Percentiles rank a stretch among this genome's conserved stretches.
These are phyloP conservation scores for Leptothorax acervorum DNA, from an alignment of 2,888 invertebrate genomes.

Conservation along the genomic window DNA sequence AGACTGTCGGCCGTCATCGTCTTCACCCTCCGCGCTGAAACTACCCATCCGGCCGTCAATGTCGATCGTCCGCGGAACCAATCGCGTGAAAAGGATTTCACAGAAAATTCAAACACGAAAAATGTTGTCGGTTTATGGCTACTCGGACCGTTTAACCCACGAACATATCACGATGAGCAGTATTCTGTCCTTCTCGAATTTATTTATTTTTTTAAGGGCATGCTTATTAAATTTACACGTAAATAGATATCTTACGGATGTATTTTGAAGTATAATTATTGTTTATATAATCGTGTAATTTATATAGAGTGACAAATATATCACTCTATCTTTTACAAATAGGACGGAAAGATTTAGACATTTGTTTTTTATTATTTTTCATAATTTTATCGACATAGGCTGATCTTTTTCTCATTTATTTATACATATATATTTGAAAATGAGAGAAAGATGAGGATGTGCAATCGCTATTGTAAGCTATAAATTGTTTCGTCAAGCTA, in stretches of 20 bases:
- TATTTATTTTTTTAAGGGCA: not conserved
- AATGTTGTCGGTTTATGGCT: constrained; percentile 77
- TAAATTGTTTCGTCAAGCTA: not conserved
- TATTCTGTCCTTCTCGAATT: not conserved
- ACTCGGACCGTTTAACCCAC: constrained; percentile 65
- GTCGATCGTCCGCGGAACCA: constrained; percentile 72
- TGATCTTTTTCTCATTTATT: not conserved
- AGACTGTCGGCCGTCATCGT: constrained; percentile 28
- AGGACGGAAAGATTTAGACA: not conserved
- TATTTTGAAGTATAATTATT: not conserved
- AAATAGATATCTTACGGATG: not conserved
- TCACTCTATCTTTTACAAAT: not conserved
- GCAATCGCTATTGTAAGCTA: not conserved
- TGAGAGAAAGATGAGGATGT: not conserved
- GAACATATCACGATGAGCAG: constrained; percentile 50
- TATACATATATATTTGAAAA: not conserved
- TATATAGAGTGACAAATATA: not conserved
- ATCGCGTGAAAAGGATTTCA: constrained; percentile 84
- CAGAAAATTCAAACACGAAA: constrained; percentile 78
- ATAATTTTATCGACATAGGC: not conserved
- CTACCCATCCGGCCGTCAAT: constrained; percentile 33
- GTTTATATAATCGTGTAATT: not conserved
- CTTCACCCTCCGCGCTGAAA: constrained; percentile 37
- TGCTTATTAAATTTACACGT: not conserved
- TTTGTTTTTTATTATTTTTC: constrained; percentile 3